Base-by-base conservation (phyloP, 1,140 invertebrate genomes). In the Tigriopus japonicus region DNA sequence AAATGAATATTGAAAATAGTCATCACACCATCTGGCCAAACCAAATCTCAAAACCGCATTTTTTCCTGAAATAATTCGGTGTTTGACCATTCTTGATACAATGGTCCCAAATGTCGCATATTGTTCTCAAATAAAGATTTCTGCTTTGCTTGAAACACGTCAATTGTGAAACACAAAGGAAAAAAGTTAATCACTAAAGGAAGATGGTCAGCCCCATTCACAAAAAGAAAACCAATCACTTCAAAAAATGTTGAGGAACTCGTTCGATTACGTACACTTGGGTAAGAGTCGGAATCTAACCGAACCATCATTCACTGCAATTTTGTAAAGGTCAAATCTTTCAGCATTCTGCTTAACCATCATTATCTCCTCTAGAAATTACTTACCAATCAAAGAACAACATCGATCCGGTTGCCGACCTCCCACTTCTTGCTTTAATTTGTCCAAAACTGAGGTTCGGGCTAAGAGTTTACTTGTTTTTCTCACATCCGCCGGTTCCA, bases 351-450 rank as follows among this genome's bases (percentile, higher is more conserved):
- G n/a, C n/a, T n/a, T n/a, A n/a, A n/a, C n/a, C n/a, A n/a, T n/a
- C n/a, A n/a, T n/a, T n/a, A n/a, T n/a, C n/a, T n/a, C n/a, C n/a
- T n/a, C n/a, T n/a, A n/a, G n/a, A n/a, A n/a, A n/a, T 35, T 41
- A 52, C 51, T 42, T 9, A 66, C 65, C 66, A 64, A 55, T 14
- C 23, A 56, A 23, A 62, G 55, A 35, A 63, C 66, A 43, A 41
- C 69, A 83, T 81, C 89, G 78, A 64, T 84, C 82, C n/a, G 77
- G 75, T 67, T 89, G 83, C 74, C 94, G 94, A 15, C 82, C 78
- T 56, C 86, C 86, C 80, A 96, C 94, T 72, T 96, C 91, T 69
- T 80, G 83, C 62, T 87, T 84, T 56, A 96, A 87, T 78, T 92
- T 94, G 73, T 96, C 92, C 62, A 92, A 74, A 21, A 96, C 90